Base-by-base conservation (phyloP, 2,113 vertebrate species). In the Burhinus oedicnemus region DNA sequence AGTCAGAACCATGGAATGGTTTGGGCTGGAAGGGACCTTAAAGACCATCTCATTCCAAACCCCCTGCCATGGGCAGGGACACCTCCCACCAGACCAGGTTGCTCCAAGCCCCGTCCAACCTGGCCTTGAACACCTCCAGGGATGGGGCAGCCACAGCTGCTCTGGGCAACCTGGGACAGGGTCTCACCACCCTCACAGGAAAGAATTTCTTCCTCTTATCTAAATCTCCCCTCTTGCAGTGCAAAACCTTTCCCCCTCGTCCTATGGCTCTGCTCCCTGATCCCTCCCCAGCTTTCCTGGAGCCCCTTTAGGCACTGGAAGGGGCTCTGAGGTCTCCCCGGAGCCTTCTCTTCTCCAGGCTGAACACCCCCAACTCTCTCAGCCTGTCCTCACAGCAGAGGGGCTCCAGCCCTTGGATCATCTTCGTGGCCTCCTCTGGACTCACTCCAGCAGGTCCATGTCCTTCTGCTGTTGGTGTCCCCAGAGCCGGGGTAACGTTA, bases 1-100 rank as follows among this genome's bases (percentile, higher is more conserved):
- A 7, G 58, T 23, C 58, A 26, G n/a, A 36, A 26, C 17, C 60
- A 61, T 5, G 25, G 58, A 36, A 16, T 23, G n/a, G 22, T 36
- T 61, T 15, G 23, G 22, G n/a, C 16, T 36, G 58, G 58, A 61
- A 12, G 3, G 11, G 10, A 62, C 15, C 36, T 62, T 38, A 2
- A 62, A 62, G 23, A 1, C 1, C n/a, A 62, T 3, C 23, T 11
- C 7, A 6, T 61, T 1, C n/a, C 23, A 61, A 40, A 4, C n/a
- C 60, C n/a, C 23, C 23, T 17, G 60, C 60, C n/a, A 15, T 26
- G n/a, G 60, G 60, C 60, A 62, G n/a, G n/a, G 60, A 26, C 60
- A 38, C 60, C 60, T 61, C 60, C 58, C 58, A 25, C 58, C 58
- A 61, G 14, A 6, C n/a, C 58, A 61, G 58, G 22, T 7, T 25